A percentile compares a stretch with the other conserved stretches of the same genome.
Conservation (phyloP, 2,888 invertebrate species). For the Drosophila mettleri region DNA sequence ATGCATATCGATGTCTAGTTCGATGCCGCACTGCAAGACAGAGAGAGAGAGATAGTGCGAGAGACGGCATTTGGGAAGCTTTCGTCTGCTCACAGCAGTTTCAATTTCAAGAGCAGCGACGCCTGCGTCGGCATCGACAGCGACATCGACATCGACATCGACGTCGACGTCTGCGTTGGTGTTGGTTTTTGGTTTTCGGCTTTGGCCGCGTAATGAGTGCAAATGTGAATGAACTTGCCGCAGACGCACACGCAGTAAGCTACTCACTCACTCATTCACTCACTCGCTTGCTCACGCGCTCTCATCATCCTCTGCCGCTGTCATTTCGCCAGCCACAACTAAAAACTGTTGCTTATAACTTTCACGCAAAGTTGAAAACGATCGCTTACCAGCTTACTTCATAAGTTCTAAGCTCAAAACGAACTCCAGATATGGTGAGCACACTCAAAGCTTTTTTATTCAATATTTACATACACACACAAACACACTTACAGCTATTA, state of each 20-base stretch:
- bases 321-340: slow-evolving; percentile 35
- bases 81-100: slow-evolving; percentile 36
- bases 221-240: slow-evolving; percentile 82
- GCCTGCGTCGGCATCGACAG: background rate
- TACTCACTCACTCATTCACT: slow-evolving; percentile 29
- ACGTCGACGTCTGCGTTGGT: slow-evolving; percentile 24
- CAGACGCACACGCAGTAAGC: slow-evolving; percentile 65
- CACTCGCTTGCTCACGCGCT: slow-evolving; percentile 30
- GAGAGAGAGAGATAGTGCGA: background rate
- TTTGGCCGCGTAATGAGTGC: slow-evolving; percentile 81
- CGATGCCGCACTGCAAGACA: background rate
- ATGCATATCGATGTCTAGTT: slow-evolving; percentile 4
- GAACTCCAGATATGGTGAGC: background rate
- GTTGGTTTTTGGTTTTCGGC: slow-evolving; percentile 43
- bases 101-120: slow-evolving; percentile 55
- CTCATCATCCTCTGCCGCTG: slow-evolving; percentile 27
- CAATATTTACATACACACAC: background rate
- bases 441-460: background rate
- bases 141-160: slow-evolving; percentile 22
- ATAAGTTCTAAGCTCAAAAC: slow-evolving; percentile 8
- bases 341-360: slow-evolving; percentile 61
- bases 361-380: slow-evolving; percentile 58
- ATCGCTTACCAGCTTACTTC: slow-evolving; percentile 17
- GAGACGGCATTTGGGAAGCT: slow-evolving; percentile 27
- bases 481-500: background rate